Evolutionary conservation across 2,113 vertebrate species (phyloP), one percentile per base, ranked within the genome.

Genomic region (Anhinga anhinga): DNA sequence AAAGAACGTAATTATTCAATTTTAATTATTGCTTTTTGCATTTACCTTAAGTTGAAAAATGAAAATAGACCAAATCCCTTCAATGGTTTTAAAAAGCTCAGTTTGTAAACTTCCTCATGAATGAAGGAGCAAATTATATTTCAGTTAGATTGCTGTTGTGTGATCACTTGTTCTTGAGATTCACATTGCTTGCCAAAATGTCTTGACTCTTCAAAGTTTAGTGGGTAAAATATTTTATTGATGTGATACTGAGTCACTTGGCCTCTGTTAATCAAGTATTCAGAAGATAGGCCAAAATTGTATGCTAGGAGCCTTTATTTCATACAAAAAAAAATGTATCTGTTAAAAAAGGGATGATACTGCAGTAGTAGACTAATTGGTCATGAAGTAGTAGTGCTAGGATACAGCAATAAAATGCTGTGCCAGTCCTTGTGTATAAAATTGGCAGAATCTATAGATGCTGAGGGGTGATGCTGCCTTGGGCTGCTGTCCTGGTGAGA

Each of bases 281-380:
- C 13, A 45, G 65, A 85, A 66, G 50, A 61, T 2, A n/a, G 26
- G 26, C 10, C 17, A n/a, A 78, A 84, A 49, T 6, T 29, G 4
- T 47, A 23, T 10, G 1, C 11, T 16, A 55, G 23, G 21, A 84
- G 10, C 6, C n/a, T 78, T 73, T 23, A 34, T 65, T 72, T 66
- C 0, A 74, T 25, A 9, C n/a, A n/a, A n/a, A 55, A 91, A 86
- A 86, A 76, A 32, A 7, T 16, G 0, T 47, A 42, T 34, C 16
- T 90, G 2, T 38, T 50, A 17, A 30, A 52, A 69, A 29, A 47
- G 5, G 4, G 40, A 62, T 13, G 5, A 36, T 65, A 63, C 13
- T 83, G 11, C n/a, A 36, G 17, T 14, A 42, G 7, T 5, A 62
- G 47, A 53, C 7, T 73, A 70, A 32, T 42, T 72, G 55, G 5